phyloP scores from a whole-genome alignment of 2,113 vertebrate species.

The Cololabis saira region DNA sequence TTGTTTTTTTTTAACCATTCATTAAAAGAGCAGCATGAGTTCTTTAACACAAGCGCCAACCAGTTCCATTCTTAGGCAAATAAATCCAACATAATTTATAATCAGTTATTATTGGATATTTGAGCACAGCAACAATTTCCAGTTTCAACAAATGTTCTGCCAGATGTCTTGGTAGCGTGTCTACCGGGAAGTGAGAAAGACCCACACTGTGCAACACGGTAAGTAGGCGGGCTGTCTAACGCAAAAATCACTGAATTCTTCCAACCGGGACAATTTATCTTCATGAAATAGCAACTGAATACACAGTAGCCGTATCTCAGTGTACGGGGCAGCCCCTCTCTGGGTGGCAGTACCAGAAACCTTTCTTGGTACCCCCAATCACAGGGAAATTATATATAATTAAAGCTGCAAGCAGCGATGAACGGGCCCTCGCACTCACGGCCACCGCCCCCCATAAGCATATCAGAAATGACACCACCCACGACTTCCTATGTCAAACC shows the following conservation, averaged over 20 bases:
- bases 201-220: not conserved
- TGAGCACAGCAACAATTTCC: slow-evolving; percentile 1
- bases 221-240: not conserved
- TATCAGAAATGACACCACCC: too few species aligned
- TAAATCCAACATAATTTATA: slow-evolving; percentile 4
- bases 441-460: too few species aligned
- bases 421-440: too few species aligned
- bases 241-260: not conserved
- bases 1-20: not conserved
- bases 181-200: not conserved
- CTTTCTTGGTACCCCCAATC: not conserved
- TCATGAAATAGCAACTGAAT: not conserved
- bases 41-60: not conserved
- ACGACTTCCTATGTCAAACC: too few species aligned
- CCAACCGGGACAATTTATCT: not conserved
- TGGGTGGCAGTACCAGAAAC: not conserved
- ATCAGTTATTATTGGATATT: slow-evolving; percentile 15
- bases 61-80: not conserved
- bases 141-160: slow-evolving; percentile 1
- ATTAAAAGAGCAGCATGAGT: slow-evolving; percentile 1
- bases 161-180: not conserved
- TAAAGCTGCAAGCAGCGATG: too few species aligned
- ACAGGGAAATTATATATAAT: too few species aligned
- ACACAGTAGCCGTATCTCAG: not conserved
- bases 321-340: too few species aligned